These are phyloP conservation scores for Xestia sexstrigata DNA, from an alignment of 2,888 invertebrate species.

Conservation along the genomic window DNA sequence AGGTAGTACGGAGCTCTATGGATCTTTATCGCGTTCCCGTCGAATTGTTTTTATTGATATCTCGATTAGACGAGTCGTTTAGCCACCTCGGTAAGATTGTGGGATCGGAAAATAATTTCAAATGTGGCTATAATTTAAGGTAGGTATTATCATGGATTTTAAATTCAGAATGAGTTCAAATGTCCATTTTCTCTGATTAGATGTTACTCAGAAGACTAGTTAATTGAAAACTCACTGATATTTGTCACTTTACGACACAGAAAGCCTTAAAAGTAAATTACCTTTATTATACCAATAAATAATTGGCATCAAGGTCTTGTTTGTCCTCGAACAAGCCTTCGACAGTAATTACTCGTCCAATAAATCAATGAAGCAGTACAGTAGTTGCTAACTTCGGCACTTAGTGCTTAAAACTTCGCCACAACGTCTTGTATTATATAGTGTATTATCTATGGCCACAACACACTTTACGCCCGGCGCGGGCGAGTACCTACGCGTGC, in stretches of 20 bases:
- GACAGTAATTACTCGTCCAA: constrained; percentile 22
- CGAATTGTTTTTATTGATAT: constrained; percentile 52
- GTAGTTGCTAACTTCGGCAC: constrained; percentile 35
- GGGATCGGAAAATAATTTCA: constrained; percentile 7
- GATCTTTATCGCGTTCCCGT: constrained; percentile 42
- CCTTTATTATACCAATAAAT: constrained; percentile 19
- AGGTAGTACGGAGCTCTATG: constrained; percentile 37
- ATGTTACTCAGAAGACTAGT: neutral
- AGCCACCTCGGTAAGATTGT: constrained; percentile 7
- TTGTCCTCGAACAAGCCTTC: neutral
- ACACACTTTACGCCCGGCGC: neutral
- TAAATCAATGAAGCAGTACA: constrained; percentile 45
- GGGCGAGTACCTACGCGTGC: neutral
- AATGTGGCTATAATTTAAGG: neutral
- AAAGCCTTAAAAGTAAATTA: neutral
- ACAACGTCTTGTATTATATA: too few relatives aligned
- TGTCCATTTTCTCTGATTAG: neutral
- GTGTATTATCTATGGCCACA: too few relatives aligned
- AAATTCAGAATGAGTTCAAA: constrained; percentile 1
- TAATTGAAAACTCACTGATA: neutral
- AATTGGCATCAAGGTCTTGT: neutral
- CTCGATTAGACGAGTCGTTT: constrained; percentile 22
- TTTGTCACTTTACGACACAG: neutral
- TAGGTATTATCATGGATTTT: neutral
- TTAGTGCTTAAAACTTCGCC: constrained; percentile 38